Base-by-base conservation (phyloP, 2,888 invertebrate genomes). In the Cremastinae sp. region DNA sequence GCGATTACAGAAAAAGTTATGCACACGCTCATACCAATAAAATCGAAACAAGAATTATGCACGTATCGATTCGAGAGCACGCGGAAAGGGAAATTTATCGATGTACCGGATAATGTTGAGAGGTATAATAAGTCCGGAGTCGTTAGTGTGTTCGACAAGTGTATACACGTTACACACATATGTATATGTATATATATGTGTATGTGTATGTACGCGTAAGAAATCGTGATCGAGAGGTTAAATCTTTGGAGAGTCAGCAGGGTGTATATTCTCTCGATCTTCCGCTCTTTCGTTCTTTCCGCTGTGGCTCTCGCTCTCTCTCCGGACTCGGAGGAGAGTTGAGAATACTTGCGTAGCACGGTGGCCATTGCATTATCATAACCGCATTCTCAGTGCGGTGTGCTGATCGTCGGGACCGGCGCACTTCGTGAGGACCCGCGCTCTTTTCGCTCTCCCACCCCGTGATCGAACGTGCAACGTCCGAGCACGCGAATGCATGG, bases 341-440 rank as follows among this genome's bases (percentile, higher is more conserved):
- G 81, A 80, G 70, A 78, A 82, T 80, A 80, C 83, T 84, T 86
- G 88, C 89, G 88, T 88, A 88, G 87, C 86, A 84, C 88, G 83
- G 88, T 88, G 89, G 88, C 88, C 86, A 83, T 83, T 86, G 84
- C 87, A 89, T 89, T 88, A 89, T 89, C 89, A 89, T 89, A 88
- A 89, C 87, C 86, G 85, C 88, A 88, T 87, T 88, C 89, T 87
- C 86, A 84, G 83, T 82, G 83, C 84, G 80, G 80, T 80, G 75
- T 43, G 51, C 53, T 53, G 73, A 76, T 69, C 76, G 72, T 55
- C 62, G 61, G 66, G 73, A 64, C 69, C 69, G 59, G 65, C 66
- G 66, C 41, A 43, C 61, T 61, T 76, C 76, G 76, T 76, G 76
- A 73, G 73, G 53, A 73, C 69, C 49, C 69, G 64, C 51, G 69